Conservation (phyloP, 2,888 invertebrate species). For the Dryocosmus kuriphilus region DNA sequence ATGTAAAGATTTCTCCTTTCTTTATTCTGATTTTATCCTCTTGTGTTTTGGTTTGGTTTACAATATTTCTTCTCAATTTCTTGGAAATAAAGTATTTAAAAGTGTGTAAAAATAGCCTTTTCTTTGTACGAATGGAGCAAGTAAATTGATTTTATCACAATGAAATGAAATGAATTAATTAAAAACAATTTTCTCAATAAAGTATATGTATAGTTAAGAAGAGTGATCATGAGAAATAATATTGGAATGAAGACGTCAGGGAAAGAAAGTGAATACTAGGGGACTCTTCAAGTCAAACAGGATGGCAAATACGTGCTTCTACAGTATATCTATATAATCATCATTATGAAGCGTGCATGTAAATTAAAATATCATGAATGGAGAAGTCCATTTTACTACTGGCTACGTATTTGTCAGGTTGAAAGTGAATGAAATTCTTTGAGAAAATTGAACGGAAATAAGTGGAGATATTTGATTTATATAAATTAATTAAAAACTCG, state of each 20-base stretch:
- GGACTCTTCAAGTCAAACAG: constrained; percentile 2
- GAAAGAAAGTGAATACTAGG: neutral
- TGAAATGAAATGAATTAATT: too few species aligned
- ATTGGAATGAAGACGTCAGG: neutral
- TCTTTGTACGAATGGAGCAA: too few species aligned
- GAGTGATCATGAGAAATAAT: constrained; percentile 5
- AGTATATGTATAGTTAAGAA: neutral
- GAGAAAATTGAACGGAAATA: neutral
- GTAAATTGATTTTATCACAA: too few species aligned
- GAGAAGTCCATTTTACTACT: neutral
- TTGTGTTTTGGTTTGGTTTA: too few species aligned
- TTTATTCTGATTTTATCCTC: too few species aligned
- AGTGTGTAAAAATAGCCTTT: too few species aligned
- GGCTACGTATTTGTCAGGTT: neutral
- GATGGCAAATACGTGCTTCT: constrained; percentile 24
- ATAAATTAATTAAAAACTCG: neutral
- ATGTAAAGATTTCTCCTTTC: too few species aligned
- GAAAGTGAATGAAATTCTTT: neutral
- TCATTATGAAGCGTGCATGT: constrained; percentile 5
- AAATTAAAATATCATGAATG: constrained; percentile 4
- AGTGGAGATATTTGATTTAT: too few species aligned
- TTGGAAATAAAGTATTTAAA: too few species aligned
- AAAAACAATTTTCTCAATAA: neutral
- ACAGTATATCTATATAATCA: neutral
- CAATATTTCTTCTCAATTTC: too few species aligned